Evolutionary conservation across 30 jellyfish, hydroid and myxozoan species (phyloP).

Genomic region (Phacellophora camtschatica): DNA sequence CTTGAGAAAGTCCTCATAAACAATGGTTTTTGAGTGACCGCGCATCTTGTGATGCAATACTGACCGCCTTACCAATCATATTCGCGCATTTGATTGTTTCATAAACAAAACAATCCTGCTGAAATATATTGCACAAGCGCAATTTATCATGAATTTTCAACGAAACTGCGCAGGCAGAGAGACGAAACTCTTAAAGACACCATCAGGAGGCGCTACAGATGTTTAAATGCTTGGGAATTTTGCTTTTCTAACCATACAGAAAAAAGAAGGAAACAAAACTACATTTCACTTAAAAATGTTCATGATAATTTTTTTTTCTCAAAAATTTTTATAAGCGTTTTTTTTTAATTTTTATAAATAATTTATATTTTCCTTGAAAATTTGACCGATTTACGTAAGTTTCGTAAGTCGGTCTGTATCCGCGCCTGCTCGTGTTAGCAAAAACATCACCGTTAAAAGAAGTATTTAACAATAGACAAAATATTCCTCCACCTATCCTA

Average conservation of each 20-base stretch:
- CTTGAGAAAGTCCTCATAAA: not conserved
- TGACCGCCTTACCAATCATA: not conserved
- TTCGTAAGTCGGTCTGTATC: conserved; percentile 2
- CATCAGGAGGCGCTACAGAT: too few species aligned
- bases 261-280: too few species aligned
- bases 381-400: conserved; percentile 7
- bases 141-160: not conserved
- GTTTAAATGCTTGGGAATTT: too few species aligned
- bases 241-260: too few species aligned
- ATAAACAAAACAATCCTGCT: not conserved
- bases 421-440: too few species aligned
- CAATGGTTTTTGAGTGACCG: not conserved
- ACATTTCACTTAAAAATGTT: too few species aligned
- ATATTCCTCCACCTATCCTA: too few species aligned
- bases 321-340: not conserved
- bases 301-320: too few species aligned
- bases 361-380: not conserved
- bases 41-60: not conserved
- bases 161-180: not conserved
- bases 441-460: too few species aligned
- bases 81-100: not conserved
- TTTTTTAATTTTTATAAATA: not conserved
- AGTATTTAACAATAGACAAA: too few species aligned
- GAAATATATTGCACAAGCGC: not conserved
- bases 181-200: too few species aligned